Evolutionary conservation across 2,797 vertebrate genomes (phyloP).

Genomic region (Cyprinodon diabolis): DNA sequence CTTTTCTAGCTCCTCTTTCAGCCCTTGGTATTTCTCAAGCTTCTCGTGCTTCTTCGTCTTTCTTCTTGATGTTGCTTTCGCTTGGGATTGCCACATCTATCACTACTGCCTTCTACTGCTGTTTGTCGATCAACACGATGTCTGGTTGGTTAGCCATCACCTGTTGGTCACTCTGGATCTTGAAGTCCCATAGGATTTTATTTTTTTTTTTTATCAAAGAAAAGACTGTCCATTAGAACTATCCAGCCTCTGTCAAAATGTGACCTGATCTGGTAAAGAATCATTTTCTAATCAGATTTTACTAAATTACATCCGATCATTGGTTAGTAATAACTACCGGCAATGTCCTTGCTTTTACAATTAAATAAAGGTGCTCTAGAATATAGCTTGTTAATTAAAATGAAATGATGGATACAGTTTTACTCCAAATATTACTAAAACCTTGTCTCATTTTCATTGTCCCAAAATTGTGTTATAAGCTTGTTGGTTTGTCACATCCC

Average conservation of each 20-base stretch:
- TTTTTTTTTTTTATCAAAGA: not conserved
- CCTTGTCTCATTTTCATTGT: not conserved
- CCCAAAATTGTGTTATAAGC: not conserved
- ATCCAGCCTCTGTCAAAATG: not conserved
- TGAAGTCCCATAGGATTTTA: not conserved
- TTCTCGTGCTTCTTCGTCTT: too few species aligned
- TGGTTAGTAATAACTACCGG: not conserved
- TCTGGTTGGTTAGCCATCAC: too few species aligned
- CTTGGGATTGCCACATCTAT: too few species aligned
- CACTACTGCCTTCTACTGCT: too few species aligned
- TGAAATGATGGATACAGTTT: not conserved
- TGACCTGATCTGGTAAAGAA: not conserved
- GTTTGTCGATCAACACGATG: too few species aligned
- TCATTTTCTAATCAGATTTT: not conserved
- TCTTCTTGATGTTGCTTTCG: too few species aligned
- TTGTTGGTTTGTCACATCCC: too few species aligned
- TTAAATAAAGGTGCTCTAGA: not conserved
- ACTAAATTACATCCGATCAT: not conserved
- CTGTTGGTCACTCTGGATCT: not conserved
- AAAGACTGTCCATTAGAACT: not conserved
- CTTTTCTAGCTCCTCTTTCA: too few species aligned
- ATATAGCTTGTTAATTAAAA: not conserved
- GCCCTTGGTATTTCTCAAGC: too few species aligned
- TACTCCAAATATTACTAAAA: not conserved
- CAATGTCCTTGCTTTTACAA: not conserved